phyloP scores from a whole-genome alignment of 1,140 invertebrate genomes.

The Asbolus verrucosus region DNA sequence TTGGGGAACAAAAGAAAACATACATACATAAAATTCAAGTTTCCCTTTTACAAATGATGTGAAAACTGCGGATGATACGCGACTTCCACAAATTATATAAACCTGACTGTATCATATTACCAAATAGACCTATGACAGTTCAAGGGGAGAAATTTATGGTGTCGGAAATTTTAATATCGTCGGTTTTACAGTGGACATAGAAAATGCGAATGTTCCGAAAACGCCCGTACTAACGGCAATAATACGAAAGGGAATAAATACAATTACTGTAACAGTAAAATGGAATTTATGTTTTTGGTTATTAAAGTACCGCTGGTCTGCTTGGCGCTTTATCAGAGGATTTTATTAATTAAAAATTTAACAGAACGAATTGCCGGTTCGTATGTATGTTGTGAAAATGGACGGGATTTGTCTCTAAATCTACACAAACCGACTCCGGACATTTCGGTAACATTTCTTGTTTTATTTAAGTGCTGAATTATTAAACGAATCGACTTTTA shows the following conservation, averaged over 20 bases:
- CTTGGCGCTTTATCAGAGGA: constrained; percentile 40
- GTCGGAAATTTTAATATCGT: background rate
- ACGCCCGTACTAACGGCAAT: background rate
- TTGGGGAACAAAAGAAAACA: background rate
- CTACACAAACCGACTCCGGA: constrained; percentile 16
- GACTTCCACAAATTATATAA: background rate
- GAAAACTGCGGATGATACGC: background rate
- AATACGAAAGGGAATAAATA: constrained; percentile 36
- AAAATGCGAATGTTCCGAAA: constrained; percentile 12
- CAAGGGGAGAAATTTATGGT: background rate
- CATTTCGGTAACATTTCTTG: constrained; percentile 23
- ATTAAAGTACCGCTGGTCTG: constrained; percentile 34
- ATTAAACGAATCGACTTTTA: constrained; percentile 16
- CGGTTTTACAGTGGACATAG: background rate
- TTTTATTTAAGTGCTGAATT: constrained; percentile 28
- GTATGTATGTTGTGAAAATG: constrained; percentile 28
- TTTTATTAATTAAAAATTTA: constrained; percentile 50
- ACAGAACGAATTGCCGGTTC: constrained; percentile 28
- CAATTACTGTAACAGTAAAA: constrained; percentile 45
- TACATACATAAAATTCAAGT: constrained; percentile 19
- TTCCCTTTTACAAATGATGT: constrained; percentile 2
- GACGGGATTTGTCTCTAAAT: constrained; percentile 35
- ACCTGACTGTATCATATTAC: too few relatives aligned
- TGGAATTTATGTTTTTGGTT: constrained; percentile 40
- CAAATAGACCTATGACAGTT: too few relatives aligned